Base-by-base conservation (phyloP, 2,888 invertebrate genomes). In the Coecobrya sp. region DNA sequence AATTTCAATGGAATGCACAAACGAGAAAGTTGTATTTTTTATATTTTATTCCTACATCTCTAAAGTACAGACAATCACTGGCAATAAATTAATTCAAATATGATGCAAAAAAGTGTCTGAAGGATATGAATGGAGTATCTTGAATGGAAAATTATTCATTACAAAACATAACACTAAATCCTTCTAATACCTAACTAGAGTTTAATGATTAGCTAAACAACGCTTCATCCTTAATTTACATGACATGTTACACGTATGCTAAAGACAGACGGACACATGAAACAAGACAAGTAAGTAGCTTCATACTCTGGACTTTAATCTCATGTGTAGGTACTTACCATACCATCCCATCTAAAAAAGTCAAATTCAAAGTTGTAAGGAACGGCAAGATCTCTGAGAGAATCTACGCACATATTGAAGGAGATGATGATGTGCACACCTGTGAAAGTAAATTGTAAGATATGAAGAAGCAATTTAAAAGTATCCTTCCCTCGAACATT, bases 381-480 rank as follows among this genome's bases (percentile, higher is more conserved):
- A 65, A 4, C 4, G 27, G 0, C n/a, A 30, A 68, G 30, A 68
- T 68, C 3, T n/a, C 36, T 3, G 36, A 16, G 1, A 3, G 1
- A 36, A 11, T 36, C 4, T 42, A 73, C 22, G 25, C 8, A 42
- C 7, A 36, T 16, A 70, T 1, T 36, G 70, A 70, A 16, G 11
- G 4, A n/a, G 19, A 19, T n/a, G 42, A 73, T 42, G 73, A 73
- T 73, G 36, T 19, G 68, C n/a, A 19, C 42, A 73, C 42, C 73
- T 73, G 73, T 73, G 42, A 42, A 73, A 16, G 73, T 73, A 73
- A 73, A 73, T 73, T 73, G 73, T 42, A 16, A 42, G 36, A 68
- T 30, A 13, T n/a, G 42, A 45, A 73, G 73, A 36, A 8, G 73
- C 73, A 73, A 73, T 73, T 73, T 73, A 73, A 73, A 45, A 19